These are phyloP conservation scores for Caenorhabditis inopinata DNA, from an alignment of 1,140 invertebrate species.

Conservation along the genomic window DNA sequence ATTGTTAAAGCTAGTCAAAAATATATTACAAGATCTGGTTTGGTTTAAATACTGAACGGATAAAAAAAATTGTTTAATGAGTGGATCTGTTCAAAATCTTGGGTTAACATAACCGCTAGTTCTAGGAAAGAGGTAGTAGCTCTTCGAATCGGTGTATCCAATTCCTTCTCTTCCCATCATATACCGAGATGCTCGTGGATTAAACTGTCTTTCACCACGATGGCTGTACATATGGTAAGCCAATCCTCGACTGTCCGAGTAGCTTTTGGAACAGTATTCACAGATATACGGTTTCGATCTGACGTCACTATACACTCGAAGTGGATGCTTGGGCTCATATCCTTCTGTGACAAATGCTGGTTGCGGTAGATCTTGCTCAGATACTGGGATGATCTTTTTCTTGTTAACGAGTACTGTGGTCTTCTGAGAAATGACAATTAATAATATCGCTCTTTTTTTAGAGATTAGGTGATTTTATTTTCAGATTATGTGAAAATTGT, in stretches of 20 bases:
- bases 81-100: background rate
- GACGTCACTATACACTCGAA: conserved; percentile 60
- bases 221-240: conserved; percentile 66
- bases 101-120: conserved; percentile 33
- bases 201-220: conserved; percentile 61
- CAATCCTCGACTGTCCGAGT: conserved; percentile 60
- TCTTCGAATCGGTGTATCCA: conserved; percentile 44
- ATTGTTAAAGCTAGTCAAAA: conserved; percentile 9
- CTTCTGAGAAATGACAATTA: background rate
- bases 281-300: conserved; percentile 65
- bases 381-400: conserved; percentile 43
- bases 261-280: conserved; percentile 65
- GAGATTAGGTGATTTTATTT: too few relatives aligned
- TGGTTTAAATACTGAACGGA: background rate
- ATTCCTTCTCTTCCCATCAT: conserved; percentile 53
- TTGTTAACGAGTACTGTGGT: background rate
- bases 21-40: conserved; percentile 19
- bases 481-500: too few relatives aligned
- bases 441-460: background rate
- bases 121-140: conserved; percentile 31
- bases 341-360: conserved; percentile 61
- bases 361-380: conserved; percentile 53
- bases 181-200: conserved; percentile 62
- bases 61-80: background rate
- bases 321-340: conserved; percentile 62